A percentile compares a stretch with the other conserved stretches of the same genome.
phyloP scores from a whole-genome alignment of 2,888 invertebrate species.

The Drepana falcataria region DNA sequence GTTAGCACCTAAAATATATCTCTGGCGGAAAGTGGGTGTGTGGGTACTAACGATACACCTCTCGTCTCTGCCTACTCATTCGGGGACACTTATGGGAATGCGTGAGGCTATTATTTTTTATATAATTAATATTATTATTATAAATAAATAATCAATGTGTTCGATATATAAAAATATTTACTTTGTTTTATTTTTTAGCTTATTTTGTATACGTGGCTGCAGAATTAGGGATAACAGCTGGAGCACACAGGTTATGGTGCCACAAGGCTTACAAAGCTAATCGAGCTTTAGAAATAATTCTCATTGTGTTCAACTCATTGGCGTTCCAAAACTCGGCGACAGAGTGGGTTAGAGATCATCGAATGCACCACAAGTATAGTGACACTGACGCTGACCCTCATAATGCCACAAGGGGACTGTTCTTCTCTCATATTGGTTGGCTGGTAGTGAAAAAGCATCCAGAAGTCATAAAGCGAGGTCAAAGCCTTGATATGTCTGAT shows the following conservation, averaged over 20 bases:
- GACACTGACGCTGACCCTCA: constrained; percentile 77
- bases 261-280: constrained; percentile 43
- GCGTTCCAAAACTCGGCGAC: constrained; percentile 71
- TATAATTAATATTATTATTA: too few species aligned
- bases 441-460: constrained; percentile 86
- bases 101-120: too few species aligned
- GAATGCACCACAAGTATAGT: constrained; percentile 85
- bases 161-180: too few species aligned
- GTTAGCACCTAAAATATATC: too few species aligned
- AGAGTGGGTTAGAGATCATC: constrained; percentile 80
- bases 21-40: too few species aligned
- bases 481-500: constrained; percentile 84
- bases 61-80: too few species aligned
- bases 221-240: constrained; percentile 41
- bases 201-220: constrained; percentile 21
- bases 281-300: constrained; percentile 35
- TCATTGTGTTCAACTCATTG: constrained; percentile 38
- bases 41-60: too few species aligned
- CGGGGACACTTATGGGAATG: too few species aligned
- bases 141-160: too few species aligned
- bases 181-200: constrained; percentile 18
- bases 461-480: constrained; percentile 83
- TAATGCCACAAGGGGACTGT: constrained; percentile 87
- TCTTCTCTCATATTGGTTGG: constrained; percentile 93
- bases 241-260: constrained; percentile 42